Evolutionary conservation across 2,797 vertebrate species (phyloP), one percentile per base, ranked within the genome.

Genomic region (Neoniphon sammara): DNA sequence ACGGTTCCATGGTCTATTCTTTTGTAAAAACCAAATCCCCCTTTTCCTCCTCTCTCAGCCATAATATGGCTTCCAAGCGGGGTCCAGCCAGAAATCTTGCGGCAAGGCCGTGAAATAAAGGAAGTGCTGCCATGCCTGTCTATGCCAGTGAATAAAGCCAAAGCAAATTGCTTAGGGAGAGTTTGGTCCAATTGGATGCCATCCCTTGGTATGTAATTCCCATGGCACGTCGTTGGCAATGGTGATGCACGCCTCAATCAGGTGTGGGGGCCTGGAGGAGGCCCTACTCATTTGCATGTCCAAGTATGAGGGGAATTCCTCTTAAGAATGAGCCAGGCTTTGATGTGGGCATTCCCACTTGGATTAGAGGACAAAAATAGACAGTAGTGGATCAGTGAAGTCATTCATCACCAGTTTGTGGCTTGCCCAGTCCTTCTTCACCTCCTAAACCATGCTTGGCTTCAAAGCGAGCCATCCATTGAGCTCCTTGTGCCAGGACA

Each of bases 121-220:
- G 84, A 92, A 92, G 85, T 88, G 88, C 87, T 78, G 83, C 88
- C 85, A 85, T 89, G 87, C 82, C 85, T 87, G 84, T 85, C 83
- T 88, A 85, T 94, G 93, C 93, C 94, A 94, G 92, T 89, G 89
- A 91, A 89, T 84, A 89, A 89, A 91, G 93, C 93, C 93, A 93
- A 93, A 89, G 90, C 92, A 91, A 93, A 94, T 94, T 92, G 91
- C 92, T 93, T 89, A 89, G 87, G 89, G 91, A 92, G 91, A 93
- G 85, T 90, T 90, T 91, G 91, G 92, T 94, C 93, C 93, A 94
- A 91, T 94, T 94, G 94, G 94, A 95, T 73, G 89, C 81, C 85
- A 78, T 93, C 92, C 91, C 93, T 92, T 88, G 89, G 91, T 91
- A 90, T 93, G 90, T 93, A 93, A 94, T 94, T 93, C 93, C 93